Conservation (phyloP, 2,888 invertebrate species). For the Drosophila phalerata region DNA sequence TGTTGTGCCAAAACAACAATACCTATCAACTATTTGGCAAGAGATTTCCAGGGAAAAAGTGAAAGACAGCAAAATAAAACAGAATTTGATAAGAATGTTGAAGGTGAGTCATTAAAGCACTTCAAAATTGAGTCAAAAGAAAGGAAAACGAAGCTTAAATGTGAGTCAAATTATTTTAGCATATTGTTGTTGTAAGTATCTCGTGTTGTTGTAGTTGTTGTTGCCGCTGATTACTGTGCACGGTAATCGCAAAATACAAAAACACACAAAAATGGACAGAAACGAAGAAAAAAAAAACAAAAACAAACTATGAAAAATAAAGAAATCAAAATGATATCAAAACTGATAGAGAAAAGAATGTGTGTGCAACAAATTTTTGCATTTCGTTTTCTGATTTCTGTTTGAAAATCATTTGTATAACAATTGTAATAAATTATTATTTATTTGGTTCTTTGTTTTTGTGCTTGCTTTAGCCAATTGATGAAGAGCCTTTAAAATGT, state of each 20-base stretch:
- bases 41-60: conserved; percentile 24
- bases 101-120: conserved; percentile 18
- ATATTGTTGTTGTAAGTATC: conserved; percentile 17
- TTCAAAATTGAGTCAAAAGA: conserved; percentile 7
- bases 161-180: conserved; percentile 11
- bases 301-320: background rate
- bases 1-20: conserved; percentile 21
- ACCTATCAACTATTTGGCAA: conserved; percentile 18
- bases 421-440: conserved; percentile 7
- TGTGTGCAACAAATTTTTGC: conserved; percentile 46
- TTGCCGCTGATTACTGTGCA: conserved; percentile 30
- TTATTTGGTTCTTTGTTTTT: conserved; percentile 10
- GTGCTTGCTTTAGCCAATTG: conserved; percentile 46
- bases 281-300: background rate
- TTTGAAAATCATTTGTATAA: conserved; percentile 13
- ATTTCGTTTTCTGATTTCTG: conserved; percentile 36
- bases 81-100: conserved; percentile 29
- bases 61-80: background rate
- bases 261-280: conserved; percentile 24
- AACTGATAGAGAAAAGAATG: background rate
- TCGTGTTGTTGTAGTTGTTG: conserved; percentile 26
- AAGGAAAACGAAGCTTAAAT: background rate
- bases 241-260: conserved; percentile 43
- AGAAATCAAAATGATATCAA: background rate
- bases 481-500: conserved; percentile 34